These are phyloP conservation scores for Cephus cinctus DNA, from an alignment of 1,140 invertebrate genomes.

Conservation along the genomic window DNA sequence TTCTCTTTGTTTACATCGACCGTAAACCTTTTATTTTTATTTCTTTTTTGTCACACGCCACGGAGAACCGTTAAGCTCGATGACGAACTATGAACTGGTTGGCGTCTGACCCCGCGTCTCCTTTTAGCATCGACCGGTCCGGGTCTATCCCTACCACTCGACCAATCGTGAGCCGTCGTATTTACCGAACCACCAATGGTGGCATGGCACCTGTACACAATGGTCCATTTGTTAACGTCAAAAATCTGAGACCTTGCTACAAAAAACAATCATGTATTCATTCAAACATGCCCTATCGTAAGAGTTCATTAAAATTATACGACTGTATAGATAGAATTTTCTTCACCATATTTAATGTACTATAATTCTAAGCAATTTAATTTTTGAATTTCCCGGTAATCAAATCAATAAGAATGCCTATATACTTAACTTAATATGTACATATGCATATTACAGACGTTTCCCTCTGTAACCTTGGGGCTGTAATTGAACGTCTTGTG, in stretches of 20 bases:
- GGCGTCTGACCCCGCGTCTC: constrained; percentile 27
- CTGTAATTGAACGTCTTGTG: no score
- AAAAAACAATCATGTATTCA: constrained; percentile 1
- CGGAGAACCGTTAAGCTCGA: constrained; percentile 11
- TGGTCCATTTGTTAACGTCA: neutral
- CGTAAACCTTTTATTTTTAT: neutral
- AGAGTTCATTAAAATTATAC: constrained; percentile 3
- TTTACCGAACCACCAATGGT: neutral
- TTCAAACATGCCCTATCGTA: constrained; percentile 4
- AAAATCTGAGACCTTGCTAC: constrained; percentile 1
- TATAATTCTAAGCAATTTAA: no score
- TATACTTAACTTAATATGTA: no score
- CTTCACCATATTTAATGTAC: neutral
- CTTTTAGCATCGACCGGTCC: constrained; percentile 40
- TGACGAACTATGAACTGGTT: constrained; percentile 16
- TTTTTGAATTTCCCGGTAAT: no score
- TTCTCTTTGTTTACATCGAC: neutral
- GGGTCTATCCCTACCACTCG: neutral
- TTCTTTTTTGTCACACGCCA: neutral
- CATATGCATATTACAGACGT: no score
- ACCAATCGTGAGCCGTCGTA: neutral
- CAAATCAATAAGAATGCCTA: no score
- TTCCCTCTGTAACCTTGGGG: no score
- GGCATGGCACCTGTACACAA: no score
- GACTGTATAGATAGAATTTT: neutral